A percentile compares a stretch with the other conserved stretches of the same genome.
Conservation (phyloP, 2,888 invertebrate species). For the Heliconius charithonia region DNA sequence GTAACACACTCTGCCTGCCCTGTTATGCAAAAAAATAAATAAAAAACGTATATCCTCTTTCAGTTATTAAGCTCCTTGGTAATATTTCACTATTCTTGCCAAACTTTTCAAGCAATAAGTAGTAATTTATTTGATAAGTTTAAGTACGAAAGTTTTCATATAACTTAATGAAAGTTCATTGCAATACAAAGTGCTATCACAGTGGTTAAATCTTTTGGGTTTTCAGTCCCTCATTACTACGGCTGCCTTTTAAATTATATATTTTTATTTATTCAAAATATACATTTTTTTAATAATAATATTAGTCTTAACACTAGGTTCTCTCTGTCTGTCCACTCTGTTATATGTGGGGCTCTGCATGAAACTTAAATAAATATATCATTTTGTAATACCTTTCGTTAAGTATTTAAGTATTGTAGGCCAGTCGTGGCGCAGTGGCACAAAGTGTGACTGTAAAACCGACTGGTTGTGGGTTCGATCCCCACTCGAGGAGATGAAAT, state of each 20-base stretch:
- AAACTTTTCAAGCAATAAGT: conserved; percentile 14
- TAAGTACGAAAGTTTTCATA: conserved; percentile 18
- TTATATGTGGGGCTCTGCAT: no score
- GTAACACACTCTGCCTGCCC: no score
- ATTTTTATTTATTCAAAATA: not conserved
- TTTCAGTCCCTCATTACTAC: not conserved
- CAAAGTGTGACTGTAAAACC: no score
- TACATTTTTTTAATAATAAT: not conserved
- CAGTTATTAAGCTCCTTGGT: not conserved
- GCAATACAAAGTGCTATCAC: conserved; percentile 16
- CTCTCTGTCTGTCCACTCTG: no score
- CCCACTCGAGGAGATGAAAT: no score
- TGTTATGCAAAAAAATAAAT: not conserved
- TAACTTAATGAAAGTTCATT: conserved; percentile 20
- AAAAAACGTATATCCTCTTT: not conserved
- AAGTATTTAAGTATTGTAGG: no score
- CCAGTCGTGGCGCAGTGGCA: no score
- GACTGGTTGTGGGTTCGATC: no score
- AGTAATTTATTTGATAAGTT: conserved; percentile 16
- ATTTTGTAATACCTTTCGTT: no score
- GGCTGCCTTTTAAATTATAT: not conserved
- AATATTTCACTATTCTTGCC: conserved; percentile 20
- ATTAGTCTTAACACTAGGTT: not conserved
- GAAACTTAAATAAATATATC: no score
- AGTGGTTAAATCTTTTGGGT: conserved; percentile 10